Base-by-base conservation (phyloP, 2,113 vertebrate genomes). In the Phylloscopus trochilus region DNA sequence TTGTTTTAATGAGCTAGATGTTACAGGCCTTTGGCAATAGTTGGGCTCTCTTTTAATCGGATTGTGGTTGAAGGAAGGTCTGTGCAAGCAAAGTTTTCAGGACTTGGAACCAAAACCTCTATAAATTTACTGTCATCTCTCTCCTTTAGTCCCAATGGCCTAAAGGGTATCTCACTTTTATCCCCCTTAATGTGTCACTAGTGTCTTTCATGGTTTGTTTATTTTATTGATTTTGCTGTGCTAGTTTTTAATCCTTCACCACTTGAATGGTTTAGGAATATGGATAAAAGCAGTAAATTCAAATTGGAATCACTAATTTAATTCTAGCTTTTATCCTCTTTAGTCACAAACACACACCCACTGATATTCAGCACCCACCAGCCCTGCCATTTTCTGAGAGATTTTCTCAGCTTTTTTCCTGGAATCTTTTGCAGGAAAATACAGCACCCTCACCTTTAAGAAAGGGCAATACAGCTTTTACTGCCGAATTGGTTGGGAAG, bases 1-100 rank as follows among this genome's bases (percentile, higher is more conserved):
- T 73, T 94, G 83, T 83, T 90, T 95, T 89, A 92, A 93, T 90
- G 52, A 95, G 73, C n/a, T 92, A 68, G 72, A 68, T 83, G 22
- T 60, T 90, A 22, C 43, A 89, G 66, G 47, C 60, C 76, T 88
- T 89, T 90, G 85, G 73, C 79, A 74, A 63, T 68, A 58, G 58
- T 60, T 72, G 31, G 80, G 27, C 28, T 75, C 39, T 77, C 23
- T 83, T 93, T 63, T 78, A 89, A 73, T 67, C 6, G 1, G 43
- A 24, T 63, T 83, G 43, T 67, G 35, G 22, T 59, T 80, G 56
- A 21, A 93, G 79, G 27, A 80, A 44, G 27, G n/a, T 77, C 80
- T 86, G 28, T 56, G 15, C 52, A 39, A 85, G 59, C 43, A 68
- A 46, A 83, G 9, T 55, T 94, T 93, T 80, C 69, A 84, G 66